These are phyloP conservation scores for Daphoenositta chrysoptera DNA, from an alignment of 2,113 vertebrate species.

Conservation along the genomic window DNA sequence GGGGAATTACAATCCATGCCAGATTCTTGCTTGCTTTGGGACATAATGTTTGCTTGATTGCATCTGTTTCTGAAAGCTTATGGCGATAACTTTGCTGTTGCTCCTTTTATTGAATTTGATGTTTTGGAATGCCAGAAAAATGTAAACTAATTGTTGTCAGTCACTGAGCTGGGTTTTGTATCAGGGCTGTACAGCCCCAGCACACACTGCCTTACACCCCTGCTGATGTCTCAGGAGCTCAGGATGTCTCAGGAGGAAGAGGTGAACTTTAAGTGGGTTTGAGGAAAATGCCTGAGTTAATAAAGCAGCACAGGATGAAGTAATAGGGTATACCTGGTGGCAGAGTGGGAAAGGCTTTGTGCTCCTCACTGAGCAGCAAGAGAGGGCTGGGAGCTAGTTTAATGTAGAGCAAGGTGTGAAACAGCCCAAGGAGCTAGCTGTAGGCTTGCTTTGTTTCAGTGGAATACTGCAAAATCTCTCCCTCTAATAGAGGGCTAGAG, in stretches of 20 bases:
- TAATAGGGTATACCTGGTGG: background rate
- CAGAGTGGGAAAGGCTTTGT: background rate
- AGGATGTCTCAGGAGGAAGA: background rate
- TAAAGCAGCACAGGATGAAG: background rate
- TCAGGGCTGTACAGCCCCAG: background rate
- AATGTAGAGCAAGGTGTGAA: no score
- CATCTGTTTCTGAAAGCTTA: background rate
- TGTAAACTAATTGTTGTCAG: background rate
- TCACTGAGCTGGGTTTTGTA: background rate
- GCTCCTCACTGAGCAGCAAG: background rate
- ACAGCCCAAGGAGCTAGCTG: background rate
- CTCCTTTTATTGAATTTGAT: background rate
- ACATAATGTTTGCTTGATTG: background rate
- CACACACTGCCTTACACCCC: accelerated
- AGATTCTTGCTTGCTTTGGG: background rate
- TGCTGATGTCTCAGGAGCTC: accelerated
- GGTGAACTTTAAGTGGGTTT: background rate
- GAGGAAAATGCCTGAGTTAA: background rate
- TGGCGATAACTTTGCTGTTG: background rate
- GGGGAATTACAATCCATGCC: background rate
- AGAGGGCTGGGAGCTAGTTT: background rate
- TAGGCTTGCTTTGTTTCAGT: background rate
- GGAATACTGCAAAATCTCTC: background rate
- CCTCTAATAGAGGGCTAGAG: background rate
- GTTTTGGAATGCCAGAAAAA: background rate